Percentiles rank a stretch among this genome's conserved stretches.
Conservation (phyloP, 2,888 invertebrate species). For the Laspeyria flexula region DNA sequence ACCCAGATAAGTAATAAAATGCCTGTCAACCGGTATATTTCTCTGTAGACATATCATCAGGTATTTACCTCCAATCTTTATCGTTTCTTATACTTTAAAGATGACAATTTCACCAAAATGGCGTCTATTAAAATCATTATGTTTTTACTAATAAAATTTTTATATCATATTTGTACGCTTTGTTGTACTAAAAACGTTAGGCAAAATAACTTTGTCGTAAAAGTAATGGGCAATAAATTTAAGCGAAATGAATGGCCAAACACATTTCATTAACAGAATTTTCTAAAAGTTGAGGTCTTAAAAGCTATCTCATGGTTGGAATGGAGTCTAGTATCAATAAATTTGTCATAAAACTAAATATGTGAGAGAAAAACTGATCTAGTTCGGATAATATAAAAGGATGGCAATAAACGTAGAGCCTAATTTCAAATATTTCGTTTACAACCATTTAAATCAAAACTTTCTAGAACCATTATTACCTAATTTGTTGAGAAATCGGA, state of each 20-base stretch:
- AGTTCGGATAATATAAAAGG: slow-evolving; percentile 6
- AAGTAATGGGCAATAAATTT: slow-evolving; percentile 28
- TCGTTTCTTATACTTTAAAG: slow-evolving; percentile 7
- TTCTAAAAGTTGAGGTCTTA: slow-evolving; percentile 2
- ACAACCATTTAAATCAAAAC: no score
- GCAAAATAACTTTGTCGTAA: slow-evolving; percentile 26
- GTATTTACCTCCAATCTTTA: slow-evolving; percentile 9
- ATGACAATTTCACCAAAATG: slow-evolving; percentile 4
- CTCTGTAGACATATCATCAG: slow-evolving; percentile 2
- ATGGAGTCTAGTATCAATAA: slow-evolving; percentile 21
- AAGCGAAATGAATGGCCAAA: slow-evolving; percentile 19
- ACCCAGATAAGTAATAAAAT: slow-evolving; percentile 4
- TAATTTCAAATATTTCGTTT: no score
- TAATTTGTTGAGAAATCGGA: no score
- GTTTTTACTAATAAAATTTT: slow-evolving; percentile 18
- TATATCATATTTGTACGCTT: slow-evolving; percentile 12
- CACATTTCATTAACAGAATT: slow-evolving; percentile 13
- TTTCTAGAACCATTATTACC: no score
- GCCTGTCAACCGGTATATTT: slow-evolving; percentile 3
- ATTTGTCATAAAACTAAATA: slow-evolving; percentile 25
- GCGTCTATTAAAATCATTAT: slow-evolving; percentile 20
- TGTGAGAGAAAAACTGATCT: slow-evolving; percentile 9
- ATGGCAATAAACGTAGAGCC: slow-evolving; percentile 5
- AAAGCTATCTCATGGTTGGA: slow-evolving; percentile 14
- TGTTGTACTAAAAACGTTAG: slow-evolving; percentile 12